These are phyloP conservation scores for Tetragonisca angustula DNA, from an alignment of 2,888 invertebrate species.

Conservation along the genomic window DNA sequence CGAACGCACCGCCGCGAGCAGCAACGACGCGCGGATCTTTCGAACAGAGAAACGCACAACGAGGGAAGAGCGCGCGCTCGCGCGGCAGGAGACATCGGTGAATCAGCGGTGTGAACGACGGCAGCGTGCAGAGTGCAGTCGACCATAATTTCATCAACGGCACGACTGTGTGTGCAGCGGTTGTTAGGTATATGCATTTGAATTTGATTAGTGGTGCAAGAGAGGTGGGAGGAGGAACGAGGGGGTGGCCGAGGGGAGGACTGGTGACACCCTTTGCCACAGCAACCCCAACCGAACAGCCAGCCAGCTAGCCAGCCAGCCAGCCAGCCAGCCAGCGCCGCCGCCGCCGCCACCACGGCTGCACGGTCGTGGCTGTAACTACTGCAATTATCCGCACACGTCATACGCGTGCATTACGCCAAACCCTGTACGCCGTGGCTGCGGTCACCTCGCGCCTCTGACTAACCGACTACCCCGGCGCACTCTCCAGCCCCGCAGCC, in stretches of 20 bases:
- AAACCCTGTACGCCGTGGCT: conserved; percentile 68
- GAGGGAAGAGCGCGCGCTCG: conserved; percentile 13
- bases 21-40: conserved; percentile 41
- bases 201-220: conserved; percentile 83
- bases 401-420: conserved; percentile 80
- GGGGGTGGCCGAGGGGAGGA: conserved; percentile 66
- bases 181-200: conserved; percentile 82
- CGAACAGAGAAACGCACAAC: not conserved
- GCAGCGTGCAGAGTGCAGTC: conserved; percentile 80
- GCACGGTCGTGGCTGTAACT: conserved; percentile 79
- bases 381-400: conserved; percentile 83
- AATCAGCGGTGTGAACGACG: conserved; percentile 51
- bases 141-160: conserved; percentile 83
- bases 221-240: conserved; percentile 68
- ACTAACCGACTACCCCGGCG: conserved; percentile 54
- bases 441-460: conserved; percentile 73
- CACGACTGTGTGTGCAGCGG: conserved; percentile 77
- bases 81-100: conserved; percentile 45
- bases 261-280: conserved; percentile 83
- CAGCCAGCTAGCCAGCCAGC: conserved; percentile 74
- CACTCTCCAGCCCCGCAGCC: conserved; percentile 34
- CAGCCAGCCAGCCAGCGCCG: conserved; percentile 64
- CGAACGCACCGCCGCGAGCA: not conserved
- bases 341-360: conserved; percentile 73
- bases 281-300: conserved; percentile 78